Conservation (phyloP, 2,888 invertebrate species). For the Netelia fuscicornis region DNA sequence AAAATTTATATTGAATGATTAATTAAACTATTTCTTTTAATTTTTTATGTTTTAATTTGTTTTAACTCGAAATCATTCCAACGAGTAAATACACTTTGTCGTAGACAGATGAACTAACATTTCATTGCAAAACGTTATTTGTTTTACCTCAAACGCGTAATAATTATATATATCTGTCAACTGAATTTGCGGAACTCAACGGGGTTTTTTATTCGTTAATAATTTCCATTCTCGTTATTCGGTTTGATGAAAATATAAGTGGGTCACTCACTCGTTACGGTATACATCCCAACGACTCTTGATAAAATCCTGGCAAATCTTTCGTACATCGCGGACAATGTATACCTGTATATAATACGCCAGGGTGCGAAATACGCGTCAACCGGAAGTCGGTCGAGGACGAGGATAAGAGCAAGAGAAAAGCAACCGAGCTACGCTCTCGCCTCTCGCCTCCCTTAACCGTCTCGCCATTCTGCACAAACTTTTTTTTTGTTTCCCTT, state of each 20-base stretch:
- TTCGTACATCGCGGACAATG: conserved; percentile 10
- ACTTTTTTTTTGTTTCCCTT: conserved; percentile 23
- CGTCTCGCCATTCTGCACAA: neutral
- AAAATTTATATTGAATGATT: no score
- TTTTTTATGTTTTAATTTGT: no score
- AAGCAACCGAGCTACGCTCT: conserved; percentile 35
- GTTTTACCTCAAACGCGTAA: no score
- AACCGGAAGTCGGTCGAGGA: conserved; percentile 62
- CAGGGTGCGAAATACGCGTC: conserved; percentile 47
- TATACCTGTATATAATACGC: conserved; percentile 27
- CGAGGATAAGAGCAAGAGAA: conserved; percentile 55
- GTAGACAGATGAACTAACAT: no score
- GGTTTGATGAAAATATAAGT: conserved; percentile 30
- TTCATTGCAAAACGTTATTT: no score
- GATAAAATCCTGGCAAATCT: conserved; percentile 23
- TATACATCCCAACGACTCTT: conserved; percentile 16
- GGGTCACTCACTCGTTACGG: conserved; percentile 36
- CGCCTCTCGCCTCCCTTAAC: conserved; percentile 9
- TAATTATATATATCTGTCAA: no score
- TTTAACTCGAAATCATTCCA: no score
- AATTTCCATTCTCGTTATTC: conserved; percentile 20
- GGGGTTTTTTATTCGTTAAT: neutral
- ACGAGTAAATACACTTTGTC: no score
- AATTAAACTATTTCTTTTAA: no score
- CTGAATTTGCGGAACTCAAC: no score